phyloP scores from a whole-genome alignment of 2,888 invertebrate genomes.

The Hyles lineata region DNA sequence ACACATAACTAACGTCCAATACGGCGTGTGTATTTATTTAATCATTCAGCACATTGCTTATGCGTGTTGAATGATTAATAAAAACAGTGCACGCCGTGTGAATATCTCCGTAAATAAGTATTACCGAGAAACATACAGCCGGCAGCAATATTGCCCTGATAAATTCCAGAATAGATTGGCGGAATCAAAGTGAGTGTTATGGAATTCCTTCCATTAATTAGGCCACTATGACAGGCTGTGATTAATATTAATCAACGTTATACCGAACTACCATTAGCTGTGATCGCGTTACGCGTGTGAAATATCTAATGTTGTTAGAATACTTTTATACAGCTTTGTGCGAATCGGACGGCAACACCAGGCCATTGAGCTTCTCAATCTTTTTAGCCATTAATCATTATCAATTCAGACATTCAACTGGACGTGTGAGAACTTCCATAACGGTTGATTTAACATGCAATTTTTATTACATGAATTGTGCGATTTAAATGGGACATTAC shows the following conservation, averaged over 20 bases:
- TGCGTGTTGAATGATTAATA: conserved; percentile 28
- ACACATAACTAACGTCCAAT: conserved; percentile 25
- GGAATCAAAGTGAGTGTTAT: conserved; percentile 46
- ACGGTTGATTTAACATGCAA: conserved; percentile 1
- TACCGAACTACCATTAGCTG: conserved; percentile 45
- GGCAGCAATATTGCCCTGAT: conserved; percentile 32
- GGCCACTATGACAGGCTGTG: conserved; percentile 47
- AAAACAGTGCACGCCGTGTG: conserved; percentile 17
- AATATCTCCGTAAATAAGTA: conserved; percentile 28
- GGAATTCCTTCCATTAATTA: conserved; percentile 52
- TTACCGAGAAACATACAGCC: conserved; percentile 23
- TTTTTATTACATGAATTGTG: neutral
- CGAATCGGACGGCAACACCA: neutral
- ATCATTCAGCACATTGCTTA: conserved; percentile 29
- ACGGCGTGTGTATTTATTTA: conserved; percentile 15
- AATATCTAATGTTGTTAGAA: conserved; percentile 35
- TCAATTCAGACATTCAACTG: neutral
- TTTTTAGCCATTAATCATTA: conserved; percentile 34
- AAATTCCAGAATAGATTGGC: conserved; percentile 40
- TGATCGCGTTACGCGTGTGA: conserved; percentile 32
- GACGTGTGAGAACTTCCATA: neutral
- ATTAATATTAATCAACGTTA: conserved; percentile 54
- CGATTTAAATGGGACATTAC: too few relatives aligned
- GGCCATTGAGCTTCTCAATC: conserved; percentile 27
- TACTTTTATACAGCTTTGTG: conserved; percentile 13